Conservation (phyloP, 2,113 vertebrate genomes). For the Todiramphus chloris region DNA sequence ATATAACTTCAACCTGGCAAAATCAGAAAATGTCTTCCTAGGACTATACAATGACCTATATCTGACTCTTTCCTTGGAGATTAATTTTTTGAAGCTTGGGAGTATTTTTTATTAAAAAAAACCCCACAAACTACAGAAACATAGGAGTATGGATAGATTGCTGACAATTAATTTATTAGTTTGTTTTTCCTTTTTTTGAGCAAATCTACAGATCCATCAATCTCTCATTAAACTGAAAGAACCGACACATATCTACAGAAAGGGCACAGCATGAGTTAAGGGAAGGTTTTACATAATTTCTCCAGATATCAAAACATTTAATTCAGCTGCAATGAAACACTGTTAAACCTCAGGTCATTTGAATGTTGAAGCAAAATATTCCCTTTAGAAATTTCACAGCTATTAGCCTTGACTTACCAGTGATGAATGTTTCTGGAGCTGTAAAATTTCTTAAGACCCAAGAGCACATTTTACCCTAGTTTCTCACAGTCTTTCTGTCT, state of each 20-base stretch:
- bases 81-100: background rate
- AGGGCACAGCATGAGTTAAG: background rate
- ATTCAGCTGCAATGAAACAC: conserved; percentile 11
- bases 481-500: conserved; percentile 25
- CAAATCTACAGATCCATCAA: background rate
- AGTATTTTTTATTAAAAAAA: background rate
- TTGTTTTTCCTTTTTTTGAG: background rate
- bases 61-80: background rate
- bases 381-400: conserved; percentile 50
- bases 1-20: background rate
- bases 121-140: background rate
- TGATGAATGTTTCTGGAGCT: conserved; percentile 28
- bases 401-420: conserved; percentile 32
- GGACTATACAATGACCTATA: background rate
- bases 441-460: conserved; percentile 20
- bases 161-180: background rate
- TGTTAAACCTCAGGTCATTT: conserved; percentile 25
- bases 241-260: background rate
- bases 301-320: conserved; percentile 27
- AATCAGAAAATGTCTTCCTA: background rate
- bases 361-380: conserved; percentile 62
- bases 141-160: background rate
- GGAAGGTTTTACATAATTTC: background rate
- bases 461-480: conserved; percentile 41
- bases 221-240: background rate